A percentile compares a stretch with the other conserved stretches of the same genome.
phyloP scores from a whole-genome alignment of 2,888 invertebrate genomes.

The Drosophila tripunctata region DNA sequence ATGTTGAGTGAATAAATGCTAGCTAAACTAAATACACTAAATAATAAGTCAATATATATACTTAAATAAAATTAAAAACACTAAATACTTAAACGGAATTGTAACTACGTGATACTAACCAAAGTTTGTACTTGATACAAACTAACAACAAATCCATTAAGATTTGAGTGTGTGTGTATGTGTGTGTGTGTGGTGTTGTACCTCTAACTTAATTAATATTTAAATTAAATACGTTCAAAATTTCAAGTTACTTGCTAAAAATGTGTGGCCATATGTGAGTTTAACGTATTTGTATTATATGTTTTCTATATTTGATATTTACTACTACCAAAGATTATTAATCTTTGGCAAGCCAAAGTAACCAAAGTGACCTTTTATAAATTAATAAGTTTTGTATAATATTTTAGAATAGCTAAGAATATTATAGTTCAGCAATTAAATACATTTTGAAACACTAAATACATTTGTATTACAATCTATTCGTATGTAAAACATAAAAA shows the following conservation, averaged over 20 bases:
- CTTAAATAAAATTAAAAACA: constrained; percentile 30
- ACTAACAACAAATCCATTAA: constrained; percentile 20
- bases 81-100: constrained; percentile 36
- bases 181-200: constrained; percentile 33
- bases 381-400: too few species aligned
- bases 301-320: neutral
- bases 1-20: constrained; percentile 66
- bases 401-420: too few species aligned
- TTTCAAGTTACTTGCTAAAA: constrained; percentile 2
- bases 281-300: constrained; percentile 9
- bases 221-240: constrained; percentile 2
- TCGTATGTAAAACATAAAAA: neutral
- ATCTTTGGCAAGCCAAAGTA: constrained; percentile 28
- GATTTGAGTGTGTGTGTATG: constrained; percentile 29
- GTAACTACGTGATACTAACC: constrained; percentile 59
- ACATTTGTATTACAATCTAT: neutral
- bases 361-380: too few species aligned
- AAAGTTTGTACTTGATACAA: constrained; percentile 28
- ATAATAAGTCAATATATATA: constrained; percentile 39
- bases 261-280: constrained; percentile 28
- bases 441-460: too few species aligned
- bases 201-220: constrained; percentile 15
- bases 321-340: neutral
- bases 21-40: constrained; percentile 30
- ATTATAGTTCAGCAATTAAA: too few species aligned